Percentiles rank a stretch among this genome's conserved stretches.
phyloP scores from a whole-genome alignment of 2,888 invertebrate species.

The Ariolimax columbianus region DNA sequence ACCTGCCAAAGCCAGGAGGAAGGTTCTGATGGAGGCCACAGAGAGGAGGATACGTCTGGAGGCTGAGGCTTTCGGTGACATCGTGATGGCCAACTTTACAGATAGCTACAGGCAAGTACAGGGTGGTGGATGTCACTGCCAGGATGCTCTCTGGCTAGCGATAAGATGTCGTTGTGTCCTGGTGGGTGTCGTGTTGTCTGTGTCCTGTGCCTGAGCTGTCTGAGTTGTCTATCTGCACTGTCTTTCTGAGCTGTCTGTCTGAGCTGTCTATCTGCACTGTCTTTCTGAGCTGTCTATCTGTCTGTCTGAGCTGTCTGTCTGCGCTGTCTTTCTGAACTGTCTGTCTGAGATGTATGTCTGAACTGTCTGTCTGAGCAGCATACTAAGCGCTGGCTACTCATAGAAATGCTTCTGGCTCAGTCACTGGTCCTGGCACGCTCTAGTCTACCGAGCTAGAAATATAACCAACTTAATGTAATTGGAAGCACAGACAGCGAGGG shows the following conservation, averaged over 20 bases:
- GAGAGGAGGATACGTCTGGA: not conserved
- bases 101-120: conserved; percentile 8
- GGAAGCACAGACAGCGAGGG: no score
- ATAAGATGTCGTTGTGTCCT: no score
- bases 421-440: no score
- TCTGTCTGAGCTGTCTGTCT: conserved; percentile 12
- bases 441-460: no score
- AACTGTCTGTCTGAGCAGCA: no score
- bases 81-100: conserved; percentile 34
- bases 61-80: not conserved
- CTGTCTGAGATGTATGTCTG: no score
- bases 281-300: conserved; percentile 38
- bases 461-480: no score
- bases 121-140: not conserved
- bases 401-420: no score
- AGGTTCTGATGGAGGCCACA: not conserved
- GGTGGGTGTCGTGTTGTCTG: not conserved
- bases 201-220: not conserved
- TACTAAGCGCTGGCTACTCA: no score
- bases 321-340: conserved; percentile 18
- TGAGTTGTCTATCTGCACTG: no score
- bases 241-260: no score
- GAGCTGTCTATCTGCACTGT: conserved; percentile 24
- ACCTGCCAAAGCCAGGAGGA: not conserved
- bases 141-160: not conserved